A percentile compares a stretch with the other conserved stretches of the same genome.
Conservation (phyloP, 2,113 vertebrate genomes). For the Caranx ignobilis region DNA sequence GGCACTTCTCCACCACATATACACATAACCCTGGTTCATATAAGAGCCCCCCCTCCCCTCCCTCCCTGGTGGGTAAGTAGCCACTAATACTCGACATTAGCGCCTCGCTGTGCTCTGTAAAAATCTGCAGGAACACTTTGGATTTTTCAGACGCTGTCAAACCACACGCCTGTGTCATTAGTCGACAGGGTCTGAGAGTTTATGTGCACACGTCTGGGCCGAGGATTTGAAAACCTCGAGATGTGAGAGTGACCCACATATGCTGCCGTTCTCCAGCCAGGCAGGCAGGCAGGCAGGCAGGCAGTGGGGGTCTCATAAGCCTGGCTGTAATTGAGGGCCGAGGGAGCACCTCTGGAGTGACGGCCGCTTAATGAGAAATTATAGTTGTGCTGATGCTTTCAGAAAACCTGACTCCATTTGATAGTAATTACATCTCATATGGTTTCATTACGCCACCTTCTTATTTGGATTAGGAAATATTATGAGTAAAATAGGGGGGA, state of each 20-base stretch:
- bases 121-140: constrained; percentile 39
- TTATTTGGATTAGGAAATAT: constrained; percentile 71
- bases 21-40: background rate
- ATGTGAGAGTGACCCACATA: constrained; percentile 59
- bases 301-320: constrained; percentile 54
- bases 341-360: constrained; percentile 63
- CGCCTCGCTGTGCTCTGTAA: background rate
- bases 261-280: constrained; percentile 41
- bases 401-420: constrained; percentile 61
- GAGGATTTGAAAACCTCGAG: constrained; percentile 37
- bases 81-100: constrained; percentile 23
- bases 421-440: constrained; percentile 73
- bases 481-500: constrained; percentile 52
- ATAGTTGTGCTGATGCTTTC: constrained; percentile 69
- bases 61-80: background rate
- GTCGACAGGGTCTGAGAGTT: constrained; percentile 29
- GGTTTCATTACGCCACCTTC: constrained; percentile 60
- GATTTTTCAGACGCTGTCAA: constrained; percentile 6
- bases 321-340: constrained; percentile 61
- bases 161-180: constrained; percentile 13
- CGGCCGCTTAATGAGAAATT: constrained; percentile 75
- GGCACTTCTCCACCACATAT: constrained; percentile 6
- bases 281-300: background rate
- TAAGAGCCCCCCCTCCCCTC: constrained; percentile 23
- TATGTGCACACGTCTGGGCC: constrained; percentile 1